Conservation (phyloP, 2,797 vertebrate genomes). For the Adrianichthys oophorus region DNA sequence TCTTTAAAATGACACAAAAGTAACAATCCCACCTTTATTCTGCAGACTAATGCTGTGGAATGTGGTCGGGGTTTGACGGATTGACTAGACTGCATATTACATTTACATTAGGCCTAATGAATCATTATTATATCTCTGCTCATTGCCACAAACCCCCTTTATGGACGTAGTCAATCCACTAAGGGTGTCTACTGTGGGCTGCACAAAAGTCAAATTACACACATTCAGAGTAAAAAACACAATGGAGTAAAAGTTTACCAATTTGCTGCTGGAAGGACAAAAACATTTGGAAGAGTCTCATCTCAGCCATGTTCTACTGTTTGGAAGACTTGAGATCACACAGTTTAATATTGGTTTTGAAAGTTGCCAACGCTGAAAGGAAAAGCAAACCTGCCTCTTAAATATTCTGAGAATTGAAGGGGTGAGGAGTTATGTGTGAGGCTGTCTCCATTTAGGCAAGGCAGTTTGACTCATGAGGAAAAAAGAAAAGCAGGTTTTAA, state of each 20-base stretch:
- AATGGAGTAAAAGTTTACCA: constrained; percentile 18
- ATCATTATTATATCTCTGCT: constrained; percentile 4
- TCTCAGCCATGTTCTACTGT: constrained; percentile 29
- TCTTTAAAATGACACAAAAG: too few relatives aligned
- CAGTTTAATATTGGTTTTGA: neutral
- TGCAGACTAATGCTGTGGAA: too few relatives aligned
- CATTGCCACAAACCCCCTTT: constrained; percentile 6
- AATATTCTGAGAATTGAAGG: too few relatives aligned
- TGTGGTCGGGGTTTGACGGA: too few relatives aligned
- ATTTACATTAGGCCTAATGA: constrained; percentile 18
- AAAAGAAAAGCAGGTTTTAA: too few relatives aligned
- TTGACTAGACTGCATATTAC: too few relatives aligned
- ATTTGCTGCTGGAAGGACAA: constrained; percentile 16
- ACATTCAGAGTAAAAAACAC: constrained; percentile 4
- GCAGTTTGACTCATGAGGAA: too few relatives aligned
- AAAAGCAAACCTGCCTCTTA: too few relatives aligned
- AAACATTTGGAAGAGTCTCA: constrained; percentile 26
- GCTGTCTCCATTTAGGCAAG: too few relatives aligned
- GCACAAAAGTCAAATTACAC: constrained; percentile 30
- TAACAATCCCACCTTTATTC: too few relatives aligned
- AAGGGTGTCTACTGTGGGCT: constrained; percentile 17
- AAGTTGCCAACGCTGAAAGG: too few relatives aligned
- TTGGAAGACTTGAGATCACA: constrained; percentile 33
- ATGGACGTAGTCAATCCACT: constrained; percentile 10
- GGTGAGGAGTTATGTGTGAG: too few relatives aligned